phyloP scores from a whole-genome alignment of 2,797 vertebrate species.

The Muscicapa comitata region DNA sequence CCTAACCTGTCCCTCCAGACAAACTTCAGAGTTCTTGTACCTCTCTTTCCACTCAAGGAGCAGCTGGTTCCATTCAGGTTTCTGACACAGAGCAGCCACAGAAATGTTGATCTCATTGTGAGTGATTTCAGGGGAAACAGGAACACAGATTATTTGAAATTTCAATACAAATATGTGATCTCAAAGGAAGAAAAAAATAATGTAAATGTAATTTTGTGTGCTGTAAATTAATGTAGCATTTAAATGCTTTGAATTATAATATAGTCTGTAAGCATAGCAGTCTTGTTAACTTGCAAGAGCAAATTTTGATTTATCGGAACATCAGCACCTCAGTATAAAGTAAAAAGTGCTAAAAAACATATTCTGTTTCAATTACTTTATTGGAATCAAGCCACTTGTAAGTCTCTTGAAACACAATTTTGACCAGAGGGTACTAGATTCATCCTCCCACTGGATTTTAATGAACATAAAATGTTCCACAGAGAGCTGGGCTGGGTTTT shows the following conservation, averaged over 20 bases:
- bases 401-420: background rate
- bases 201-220: background rate
- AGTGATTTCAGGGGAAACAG: background rate
- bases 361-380: background rate
- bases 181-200: background rate
- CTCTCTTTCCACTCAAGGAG: background rate
- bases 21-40: background rate
- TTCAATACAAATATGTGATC: background rate
- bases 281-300: background rate
- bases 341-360: background rate
- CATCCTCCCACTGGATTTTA: background rate
- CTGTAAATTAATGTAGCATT: background rate
- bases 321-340: background rate
- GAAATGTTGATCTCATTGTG: background rate
- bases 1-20: background rate
- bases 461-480: background rate
- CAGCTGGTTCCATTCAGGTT: background rate
- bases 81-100: background rate
- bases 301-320: constrained; percentile 9
- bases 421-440: background rate
- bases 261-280: background rate
- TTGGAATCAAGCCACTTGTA: background rate
- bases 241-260: background rate
- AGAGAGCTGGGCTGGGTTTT: background rate
- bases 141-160: background rate